Evolutionary conservation across 2,888 invertebrate genomes (phyloP).

Genomic region (Tetropium fuscum): DNA sequence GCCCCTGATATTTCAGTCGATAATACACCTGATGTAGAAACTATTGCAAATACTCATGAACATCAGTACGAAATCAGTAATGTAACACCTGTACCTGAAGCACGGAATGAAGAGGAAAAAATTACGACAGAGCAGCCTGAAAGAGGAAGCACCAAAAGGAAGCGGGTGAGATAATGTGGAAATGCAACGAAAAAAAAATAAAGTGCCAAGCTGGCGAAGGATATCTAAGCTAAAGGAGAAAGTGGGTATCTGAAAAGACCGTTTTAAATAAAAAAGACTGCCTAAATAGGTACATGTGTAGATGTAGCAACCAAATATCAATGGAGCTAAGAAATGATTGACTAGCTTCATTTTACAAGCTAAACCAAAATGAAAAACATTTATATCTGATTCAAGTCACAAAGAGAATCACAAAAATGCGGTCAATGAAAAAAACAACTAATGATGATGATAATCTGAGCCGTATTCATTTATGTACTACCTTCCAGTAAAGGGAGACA

Average conservation of each 20-base stretch:
- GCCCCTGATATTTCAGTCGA: too few relatives aligned
- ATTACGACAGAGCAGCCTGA: neutral
- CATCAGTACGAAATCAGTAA: neutral
- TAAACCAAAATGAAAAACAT: slow-evolving; percentile 1
- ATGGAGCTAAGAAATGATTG: neutral
- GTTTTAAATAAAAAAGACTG: neutral
- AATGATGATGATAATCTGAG: neutral
- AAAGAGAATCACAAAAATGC: neutral
- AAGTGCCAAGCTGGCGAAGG: neutral
- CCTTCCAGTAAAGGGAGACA: neutral
- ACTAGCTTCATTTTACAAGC: neutral
- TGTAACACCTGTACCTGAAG: neutral
- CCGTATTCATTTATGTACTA: neutral
- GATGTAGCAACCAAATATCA: neutral
- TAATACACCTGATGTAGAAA: neutral
- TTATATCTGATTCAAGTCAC: neutral
- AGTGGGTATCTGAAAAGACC: neutral
- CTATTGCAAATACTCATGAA: neutral
- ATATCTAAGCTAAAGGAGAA: neutral
- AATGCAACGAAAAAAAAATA: neutral
- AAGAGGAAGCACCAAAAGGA: too few relatives aligned
- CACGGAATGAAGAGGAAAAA: neutral
- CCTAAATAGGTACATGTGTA: neutral
- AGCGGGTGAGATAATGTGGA: neutral
- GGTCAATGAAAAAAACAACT: neutral